Percentiles rank a stretch among this genome's conserved stretches.
Evolutionary conservation across 2,113 vertebrate genomes (phyloP).

Genomic region (Ophthalmolycus amberensis): DNA sequence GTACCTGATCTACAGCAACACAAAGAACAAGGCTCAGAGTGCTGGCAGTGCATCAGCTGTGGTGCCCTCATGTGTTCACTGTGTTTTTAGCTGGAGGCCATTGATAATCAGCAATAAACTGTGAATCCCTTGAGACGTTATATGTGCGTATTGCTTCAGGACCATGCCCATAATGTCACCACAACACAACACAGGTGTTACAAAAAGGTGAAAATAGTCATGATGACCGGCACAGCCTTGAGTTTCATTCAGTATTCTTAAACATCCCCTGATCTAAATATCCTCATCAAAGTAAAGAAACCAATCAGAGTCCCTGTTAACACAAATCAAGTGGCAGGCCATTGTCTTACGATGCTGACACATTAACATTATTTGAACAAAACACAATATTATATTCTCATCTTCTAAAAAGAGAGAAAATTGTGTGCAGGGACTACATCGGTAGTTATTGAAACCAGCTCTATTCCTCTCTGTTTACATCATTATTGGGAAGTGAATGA

Average conservation of each 20-base stretch:
- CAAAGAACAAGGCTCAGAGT: conserved; percentile 7
- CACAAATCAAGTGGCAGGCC: too few species aligned
- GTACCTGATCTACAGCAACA: conserved; percentile 1
- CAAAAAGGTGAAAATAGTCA: too few species aligned
- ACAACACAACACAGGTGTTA: too few species aligned
- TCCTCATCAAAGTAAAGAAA: conserved; percentile 1
- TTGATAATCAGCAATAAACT: conserved; percentile 18
- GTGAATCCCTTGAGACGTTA: conserved; percentile 30
- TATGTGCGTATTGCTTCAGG: not conserved
- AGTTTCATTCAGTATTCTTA: not conserved
- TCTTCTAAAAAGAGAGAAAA: too few species aligned
- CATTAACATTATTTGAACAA: not conserved
- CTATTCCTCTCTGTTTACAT: too few species aligned
- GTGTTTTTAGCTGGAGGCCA: conserved; percentile 33
- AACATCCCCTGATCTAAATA: not conserved
- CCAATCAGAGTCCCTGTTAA: not conserved
- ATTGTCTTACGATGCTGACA: not conserved
- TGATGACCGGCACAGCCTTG: not conserved
- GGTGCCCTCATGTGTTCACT: not conserved
- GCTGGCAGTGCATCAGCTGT: conserved; percentile 4
- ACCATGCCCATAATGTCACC: too few species aligned
- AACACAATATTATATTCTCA: too few species aligned
- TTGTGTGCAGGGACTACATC: too few species aligned
- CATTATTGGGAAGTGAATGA: too few species aligned
- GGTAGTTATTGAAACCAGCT: too few species aligned